Base-by-base conservation (phyloP, 2,888 invertebrate species). In the Ecdyonurus torrentis region DNA sequence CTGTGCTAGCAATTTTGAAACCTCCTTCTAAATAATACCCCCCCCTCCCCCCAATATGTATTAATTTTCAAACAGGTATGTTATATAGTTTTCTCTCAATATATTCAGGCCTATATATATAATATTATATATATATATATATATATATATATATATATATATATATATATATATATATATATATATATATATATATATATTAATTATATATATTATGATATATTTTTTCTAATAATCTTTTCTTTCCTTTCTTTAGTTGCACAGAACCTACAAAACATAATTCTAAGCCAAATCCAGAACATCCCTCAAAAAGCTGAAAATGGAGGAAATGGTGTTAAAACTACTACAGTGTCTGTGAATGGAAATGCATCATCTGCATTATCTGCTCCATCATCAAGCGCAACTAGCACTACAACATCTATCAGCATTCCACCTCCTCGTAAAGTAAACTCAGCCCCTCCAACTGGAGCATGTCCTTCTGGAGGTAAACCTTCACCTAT, bases 241-340 rank as follows among this genome's bases (percentile, higher is more conserved):
- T n/a, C n/a, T n/a, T n/a, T n/a, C 64, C 59, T 63, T 37, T 55
- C 68, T 69, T 52, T 69, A 75, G 75, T 76, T 69, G 75, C 75
- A 55, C 74, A 75, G 66, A 75, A 73, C 67, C 70, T 76, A 23
- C 74, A 75, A 68, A 74, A 73, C 64, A 75, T 75, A 64, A 75
- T 75, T 64, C 68, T 74, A 65, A 72, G 73, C 64, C 75, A 75
- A 67, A 74, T 75, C 24, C 74, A 74, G 65, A 71, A 71, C 59
- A 68, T 74, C n/a, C 73, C 55, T 55, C 19, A 5, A 5, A n/a
- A n/a, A n/a, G n/a, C n/a, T n/a, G n/a, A n/a, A n/a, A n/a, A n/a
- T n/a, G n/a, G n/a, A n/a, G n/a, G n/a, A n/a, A 55, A 55, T 7
- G 55, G 7, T 18, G 55, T n/a, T 7, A 22, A 55, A n/a, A 18